Evolutionary conservation across 2,888 invertebrate species (phyloP), one percentile per base, ranked within the genome.

Genomic region (Drosophila buzzatii): DNA sequence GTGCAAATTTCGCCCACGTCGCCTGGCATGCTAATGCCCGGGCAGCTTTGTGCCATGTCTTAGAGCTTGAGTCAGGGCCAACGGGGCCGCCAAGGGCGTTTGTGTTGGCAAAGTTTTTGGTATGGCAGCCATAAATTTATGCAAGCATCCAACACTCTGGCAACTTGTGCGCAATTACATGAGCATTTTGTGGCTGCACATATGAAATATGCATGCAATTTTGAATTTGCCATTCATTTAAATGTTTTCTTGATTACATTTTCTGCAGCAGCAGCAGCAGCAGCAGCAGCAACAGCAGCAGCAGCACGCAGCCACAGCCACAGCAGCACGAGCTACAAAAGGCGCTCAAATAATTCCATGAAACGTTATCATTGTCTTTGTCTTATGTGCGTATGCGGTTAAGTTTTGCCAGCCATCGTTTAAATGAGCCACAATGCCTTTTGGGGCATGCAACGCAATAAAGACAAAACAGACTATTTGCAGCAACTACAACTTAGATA

Each of bases 161-260:
- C 42, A 71, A 79, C 58, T 83, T 76, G 78, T 80, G 75, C 76
- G 72, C 86, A 82, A 82, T 86, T 82, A 85, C 82, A 82, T 81
- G 82, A 84, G 73, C 82, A 85, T 85, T 85, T 85, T 86, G 85
- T 86, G 85, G 85, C 73, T 82, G 79, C 86, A 85, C 82, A 86
- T 82, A 86, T 86, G 86, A 86, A 85, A 85, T 82, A 85, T 86
- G 86, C 86, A 86, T 86, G 85, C 86, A 85, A 85, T 85, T 85
- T 86, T 84, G 86, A 84, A 85, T 85, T 85, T 86, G 73, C 84
- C 86, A 86, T 85, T 86, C 85, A 85, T 86, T 85, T 85, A 85
- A 86, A 85, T 85, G 86, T 76, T 85, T 85, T 86, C 86, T 85
- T 85, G 85, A 85, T 85, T 85, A 85, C 85, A 85, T 86, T 86